Evolutionary conservation across 2,113 vertebrate genomes (phyloP).

Genomic region (Gnathonemus echidnorhynchus): DNA sequence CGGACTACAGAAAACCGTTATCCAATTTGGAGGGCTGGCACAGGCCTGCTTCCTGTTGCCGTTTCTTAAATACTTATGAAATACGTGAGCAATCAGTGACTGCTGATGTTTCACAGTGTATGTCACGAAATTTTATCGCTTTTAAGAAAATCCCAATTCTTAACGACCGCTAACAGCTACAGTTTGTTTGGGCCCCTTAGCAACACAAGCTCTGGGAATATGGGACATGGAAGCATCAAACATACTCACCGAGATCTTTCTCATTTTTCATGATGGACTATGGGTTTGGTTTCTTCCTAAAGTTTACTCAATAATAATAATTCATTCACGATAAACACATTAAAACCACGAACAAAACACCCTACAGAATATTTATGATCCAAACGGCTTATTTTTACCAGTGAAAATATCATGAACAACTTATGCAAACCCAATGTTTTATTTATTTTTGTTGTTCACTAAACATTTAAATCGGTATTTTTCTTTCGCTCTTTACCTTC

Average conservation of each 20-base stretch:
- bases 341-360: not conserved
- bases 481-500: not conserved
- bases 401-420: not conserved
- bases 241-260: no score
- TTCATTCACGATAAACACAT: not conserved
- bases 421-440: not conserved
- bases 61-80: not conserved
- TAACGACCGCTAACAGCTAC: not conserved
- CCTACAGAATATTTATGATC: not conserved
- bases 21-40: constrained; percentile 49
- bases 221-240: no score
- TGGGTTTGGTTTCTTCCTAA: not conserved
- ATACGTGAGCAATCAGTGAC: not conserved
- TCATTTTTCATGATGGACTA: not conserved
- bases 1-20: constrained; percentile 57
- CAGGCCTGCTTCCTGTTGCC: constrained; percentile 51
- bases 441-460: not conserved
- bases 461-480: not conserved
- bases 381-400: not conserved
- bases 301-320: not conserved
- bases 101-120: not conserved
- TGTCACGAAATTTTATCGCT: not conserved
- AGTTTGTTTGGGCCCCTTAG: not conserved
- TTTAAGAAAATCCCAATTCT: not conserved
- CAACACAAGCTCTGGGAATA: not conserved